These are phyloP conservation scores for Leptopilina boulardi DNA, from an alignment of 1,140 invertebrate genomes.

Conservation along the genomic window DNA sequence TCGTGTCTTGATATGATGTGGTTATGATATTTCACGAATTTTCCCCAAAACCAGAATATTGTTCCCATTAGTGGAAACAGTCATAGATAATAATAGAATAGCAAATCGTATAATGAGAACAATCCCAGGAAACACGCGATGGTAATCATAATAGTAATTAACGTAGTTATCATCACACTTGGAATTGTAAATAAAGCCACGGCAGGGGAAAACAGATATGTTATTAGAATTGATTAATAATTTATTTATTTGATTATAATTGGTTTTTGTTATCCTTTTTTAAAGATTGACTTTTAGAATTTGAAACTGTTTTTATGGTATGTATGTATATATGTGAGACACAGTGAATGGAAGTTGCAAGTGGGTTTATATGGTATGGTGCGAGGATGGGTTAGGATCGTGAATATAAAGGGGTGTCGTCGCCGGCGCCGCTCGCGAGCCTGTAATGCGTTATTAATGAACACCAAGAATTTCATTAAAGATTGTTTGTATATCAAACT, in stretches of 20 bases:
- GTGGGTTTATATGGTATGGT: slow-evolving; percentile 57
- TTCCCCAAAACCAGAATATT: neutral
- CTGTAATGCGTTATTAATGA: slow-evolving; percentile 82
- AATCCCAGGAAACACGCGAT: slow-evolving; percentile 11
- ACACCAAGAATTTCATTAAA: slow-evolving; percentile 83
- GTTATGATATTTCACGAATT: slow-evolving; percentile 28
- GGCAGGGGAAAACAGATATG: too few species aligned
- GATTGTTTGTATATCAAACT: slow-evolving; percentile 82
- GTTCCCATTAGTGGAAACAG: neutral
- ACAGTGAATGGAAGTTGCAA: slow-evolving; percentile 52
- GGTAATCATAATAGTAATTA: slow-evolving; percentile 24
- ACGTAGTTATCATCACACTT: neutral
- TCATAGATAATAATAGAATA: slow-evolving; percentile 32
- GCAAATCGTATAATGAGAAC: slow-evolving; percentile 27
- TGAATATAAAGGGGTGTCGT: slow-evolving; percentile 61
- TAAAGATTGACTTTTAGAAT: slow-evolving; percentile 52
- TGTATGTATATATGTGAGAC: slow-evolving; percentile 52
- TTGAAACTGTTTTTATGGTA: slow-evolving; percentile 54
- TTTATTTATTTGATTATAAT: neutral
- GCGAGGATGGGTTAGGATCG: slow-evolving; percentile 44
- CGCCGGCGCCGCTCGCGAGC: slow-evolving; percentile 62
- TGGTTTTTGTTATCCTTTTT: neutral
- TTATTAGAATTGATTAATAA: too few species aligned
- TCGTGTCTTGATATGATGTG: neutral
- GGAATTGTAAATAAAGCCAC: neutral